Conservation (phyloP, 2,797 vertebrate species). For the Melanotaenia parkinsoni region DNA sequence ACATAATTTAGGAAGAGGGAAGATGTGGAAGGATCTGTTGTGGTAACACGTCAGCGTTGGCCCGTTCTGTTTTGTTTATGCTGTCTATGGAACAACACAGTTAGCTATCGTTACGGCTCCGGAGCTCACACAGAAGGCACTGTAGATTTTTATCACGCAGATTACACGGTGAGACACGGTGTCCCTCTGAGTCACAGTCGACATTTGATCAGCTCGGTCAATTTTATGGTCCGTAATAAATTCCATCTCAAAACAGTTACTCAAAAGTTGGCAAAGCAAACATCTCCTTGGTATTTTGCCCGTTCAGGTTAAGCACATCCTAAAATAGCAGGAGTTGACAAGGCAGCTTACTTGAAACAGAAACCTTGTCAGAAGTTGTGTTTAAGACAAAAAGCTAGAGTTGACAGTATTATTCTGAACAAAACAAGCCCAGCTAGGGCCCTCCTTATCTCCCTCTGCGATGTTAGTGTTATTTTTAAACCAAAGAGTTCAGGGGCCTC, state of each 20-base stretch:
- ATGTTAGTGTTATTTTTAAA: constrained; percentile 77
- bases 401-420: constrained; percentile 70
- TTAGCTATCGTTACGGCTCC: constrained; percentile 22
- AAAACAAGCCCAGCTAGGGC: constrained; percentile 60
- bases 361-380: constrained; percentile 78
- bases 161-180: constrained; percentile 43
- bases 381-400: constrained; percentile 71
- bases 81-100: constrained; percentile 14
- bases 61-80: constrained; percentile 4
- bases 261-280: constrained; percentile 43
- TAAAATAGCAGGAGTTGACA: constrained; percentile 77
- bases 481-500: constrained; percentile 71
- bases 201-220: constrained; percentile 62
- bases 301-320: constrained; percentile 67
- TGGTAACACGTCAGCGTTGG: constrained; percentile 10
- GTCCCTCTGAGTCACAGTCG: constrained; percentile 58
- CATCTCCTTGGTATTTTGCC: constrained; percentile 59
- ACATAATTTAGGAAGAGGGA: constrained; percentile 10
- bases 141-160: constrained; percentile 35
- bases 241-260: constrained; percentile 37
- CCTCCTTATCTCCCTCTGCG: constrained; percentile 57
- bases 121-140: constrained; percentile 11
- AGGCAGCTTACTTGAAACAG: constrained; percentile 73
- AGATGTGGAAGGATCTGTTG: constrained; percentile 32
- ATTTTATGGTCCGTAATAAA: constrained; percentile 65